These are phyloP conservation scores for Nettapus auritus DNA, from an alignment of 2,113 vertebrate species.

Conservation along the genomic window DNA sequence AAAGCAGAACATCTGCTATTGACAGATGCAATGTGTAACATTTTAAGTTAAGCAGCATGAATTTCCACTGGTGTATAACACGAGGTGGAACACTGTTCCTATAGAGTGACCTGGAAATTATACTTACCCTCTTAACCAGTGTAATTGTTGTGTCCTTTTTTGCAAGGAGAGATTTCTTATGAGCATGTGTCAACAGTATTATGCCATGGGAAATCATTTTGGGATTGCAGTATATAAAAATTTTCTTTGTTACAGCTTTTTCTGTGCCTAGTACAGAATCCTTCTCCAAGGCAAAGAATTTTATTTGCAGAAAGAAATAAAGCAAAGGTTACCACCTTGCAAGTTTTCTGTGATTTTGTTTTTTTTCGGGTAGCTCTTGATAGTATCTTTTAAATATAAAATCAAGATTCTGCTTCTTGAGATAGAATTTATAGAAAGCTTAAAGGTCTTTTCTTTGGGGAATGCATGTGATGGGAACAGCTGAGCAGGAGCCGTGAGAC, in stretches of 20 bases:
- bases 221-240: neutral
- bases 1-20: neutral
- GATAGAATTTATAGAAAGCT: neutral
- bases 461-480: neutral
- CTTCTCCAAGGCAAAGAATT: neutral
- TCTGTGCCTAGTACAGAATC: neutral
- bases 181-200: neutral
- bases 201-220: neutral
- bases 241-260: neutral
- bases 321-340: neutral
- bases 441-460: neutral
- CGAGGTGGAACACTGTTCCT: neutral
- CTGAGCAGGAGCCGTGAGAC: neutral
- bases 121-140: neutral
- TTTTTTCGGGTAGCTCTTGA: neutral
- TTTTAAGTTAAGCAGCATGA: neutral
- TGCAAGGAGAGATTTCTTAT: neutral
- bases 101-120: neutral
- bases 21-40: neutral
- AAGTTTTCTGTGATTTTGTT: neutral
- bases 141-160: neutral
- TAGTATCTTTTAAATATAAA: neutral
- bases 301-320: constrained; percentile 10
- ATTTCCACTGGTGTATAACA: neutral
- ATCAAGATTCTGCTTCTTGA: neutral